Conservation (phyloP, 2,797 vertebrate genomes). For the Poecilia velifera region DNA sequence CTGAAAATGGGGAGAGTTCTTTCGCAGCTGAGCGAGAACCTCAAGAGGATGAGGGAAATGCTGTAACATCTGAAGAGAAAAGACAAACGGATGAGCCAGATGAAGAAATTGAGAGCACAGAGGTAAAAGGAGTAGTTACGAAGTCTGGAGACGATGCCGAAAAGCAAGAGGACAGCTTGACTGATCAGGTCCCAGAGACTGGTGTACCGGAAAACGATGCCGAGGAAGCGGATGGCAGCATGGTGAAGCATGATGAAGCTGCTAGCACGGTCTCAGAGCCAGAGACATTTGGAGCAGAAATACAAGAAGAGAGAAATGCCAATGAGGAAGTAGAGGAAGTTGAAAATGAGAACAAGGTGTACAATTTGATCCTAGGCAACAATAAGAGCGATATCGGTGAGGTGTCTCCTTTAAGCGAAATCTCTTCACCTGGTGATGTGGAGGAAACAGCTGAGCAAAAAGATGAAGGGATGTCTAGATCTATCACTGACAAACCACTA, state of each 20-base stretch:
- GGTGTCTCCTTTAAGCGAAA: conserved; percentile 8
- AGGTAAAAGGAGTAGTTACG: conserved; percentile 11
- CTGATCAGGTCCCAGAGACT: conserved; percentile 6
- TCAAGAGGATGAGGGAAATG: conserved; percentile 9
- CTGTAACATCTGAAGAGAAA: conserved; percentile 9
- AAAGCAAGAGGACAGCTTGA: conserved; percentile 17
- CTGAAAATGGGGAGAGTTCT: conserved; percentile 60
- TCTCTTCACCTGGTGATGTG: conserved; percentile 14
- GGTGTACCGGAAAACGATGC: conserved; percentile 10
- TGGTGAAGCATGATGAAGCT: conserved; percentile 16
- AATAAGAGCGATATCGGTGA: background rate
- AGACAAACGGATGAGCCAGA: background rate
- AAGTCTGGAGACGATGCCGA: conserved; percentile 23
- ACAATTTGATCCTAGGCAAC: conserved; percentile 15
- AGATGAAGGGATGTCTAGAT: background rate
- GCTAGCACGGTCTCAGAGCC: conserved; percentile 9
- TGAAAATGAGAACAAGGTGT: conserved; percentile 37
- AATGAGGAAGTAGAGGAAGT: conserved; percentile 22
- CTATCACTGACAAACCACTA: background rate
- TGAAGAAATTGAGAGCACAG: conserved; percentile 20
- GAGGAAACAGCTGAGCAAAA: background rate
- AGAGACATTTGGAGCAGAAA: conserved; percentile 14
- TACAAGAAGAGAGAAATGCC: conserved; percentile 24
- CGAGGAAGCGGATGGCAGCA: conserved; percentile 2
- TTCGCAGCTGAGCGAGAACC: background rate